Percentiles rank a stretch among this genome's conserved stretches.
Conservation (phyloP, 1,140 invertebrate genomes). For the Sarcophaga bullata region DNA sequence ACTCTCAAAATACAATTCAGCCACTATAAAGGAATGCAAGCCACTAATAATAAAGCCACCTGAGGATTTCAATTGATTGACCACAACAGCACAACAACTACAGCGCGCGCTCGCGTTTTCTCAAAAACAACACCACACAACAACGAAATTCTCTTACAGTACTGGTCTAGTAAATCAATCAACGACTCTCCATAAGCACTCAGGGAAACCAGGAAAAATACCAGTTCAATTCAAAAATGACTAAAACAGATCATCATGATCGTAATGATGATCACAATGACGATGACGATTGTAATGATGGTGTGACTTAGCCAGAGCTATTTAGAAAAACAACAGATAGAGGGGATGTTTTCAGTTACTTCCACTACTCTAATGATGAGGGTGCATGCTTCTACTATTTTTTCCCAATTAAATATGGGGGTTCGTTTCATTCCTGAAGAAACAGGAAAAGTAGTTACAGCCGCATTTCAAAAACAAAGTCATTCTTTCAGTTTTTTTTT, state of each 20-base stretch:
- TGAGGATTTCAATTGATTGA: neutral
- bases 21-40: neutral
- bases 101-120: neutral
- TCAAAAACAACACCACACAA: neutral
- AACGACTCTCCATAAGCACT: neutral
- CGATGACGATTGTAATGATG: neutral
- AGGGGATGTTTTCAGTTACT: neutral
- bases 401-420: neutral
- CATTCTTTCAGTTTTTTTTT: neutral
- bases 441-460: conserved; percentile 4
- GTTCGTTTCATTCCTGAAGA: neutral
- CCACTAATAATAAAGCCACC: neutral
- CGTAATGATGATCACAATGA: neutral
- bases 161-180: conserved; percentile 23
- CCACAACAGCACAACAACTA: neutral
- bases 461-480: conserved; percentile 42
- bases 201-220: neutral
- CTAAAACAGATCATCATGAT: neutral
- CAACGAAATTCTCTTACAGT: neutral
- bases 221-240: conserved; percentile 12
- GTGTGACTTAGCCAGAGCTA: neutral
- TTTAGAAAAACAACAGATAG: conserved; percentile 29
- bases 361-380: neutral
- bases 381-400: neutral
- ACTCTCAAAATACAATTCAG: neutral